Conservation (phyloP, 2,888 invertebrate species). For the Platycheirus albimanus region DNA sequence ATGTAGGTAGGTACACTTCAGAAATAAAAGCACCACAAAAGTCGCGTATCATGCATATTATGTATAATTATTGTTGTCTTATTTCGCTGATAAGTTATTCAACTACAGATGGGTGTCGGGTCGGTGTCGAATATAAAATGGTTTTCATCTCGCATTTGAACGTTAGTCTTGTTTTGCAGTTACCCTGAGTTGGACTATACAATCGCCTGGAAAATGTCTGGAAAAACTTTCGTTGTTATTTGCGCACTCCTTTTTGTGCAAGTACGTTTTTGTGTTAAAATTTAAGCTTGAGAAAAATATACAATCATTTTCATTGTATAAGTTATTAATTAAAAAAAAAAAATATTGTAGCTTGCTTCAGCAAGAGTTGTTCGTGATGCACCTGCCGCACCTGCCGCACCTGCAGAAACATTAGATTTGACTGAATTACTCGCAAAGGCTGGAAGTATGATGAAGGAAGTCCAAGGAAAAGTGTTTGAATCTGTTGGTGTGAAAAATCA, state of each 20-base stretch:
- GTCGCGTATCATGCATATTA: conserved; percentile 47
- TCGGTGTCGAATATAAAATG: conserved; percentile 63
- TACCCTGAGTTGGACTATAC: conserved; percentile 53
- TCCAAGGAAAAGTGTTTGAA: conserved; percentile 48
- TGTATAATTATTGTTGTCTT: conserved; percentile 46
- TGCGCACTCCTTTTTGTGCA: conserved; percentile 64
- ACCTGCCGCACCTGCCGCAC: conserved; percentile 36
- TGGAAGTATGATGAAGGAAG: conserved; percentile 26
- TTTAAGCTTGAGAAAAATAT: not conserved
- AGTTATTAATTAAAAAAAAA: not conserved
- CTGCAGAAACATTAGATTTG: conserved; percentile 9
- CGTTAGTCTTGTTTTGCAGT: conserved; percentile 67
- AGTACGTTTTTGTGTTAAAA: conserved; percentile 41
- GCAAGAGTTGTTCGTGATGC: conserved; percentile 64
- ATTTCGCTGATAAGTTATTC: conserved; percentile 66
- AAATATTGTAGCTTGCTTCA: conserved; percentile 48
- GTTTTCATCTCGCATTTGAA: conserved; percentile 46
- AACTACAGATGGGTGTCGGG: conserved; percentile 34
- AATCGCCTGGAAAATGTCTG: conserved; percentile 55
- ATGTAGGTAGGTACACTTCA: not conserved
- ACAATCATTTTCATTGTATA: not conserved
- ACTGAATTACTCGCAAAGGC: conserved; percentile 43
- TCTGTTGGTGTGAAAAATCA: conserved; percentile 53
- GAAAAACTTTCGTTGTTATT: conserved; percentile 53
- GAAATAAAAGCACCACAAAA: conserved; percentile 30